Conservation (phyloP, 2,797 vertebrate genomes). For the Cichlasoma orientale region DNA sequence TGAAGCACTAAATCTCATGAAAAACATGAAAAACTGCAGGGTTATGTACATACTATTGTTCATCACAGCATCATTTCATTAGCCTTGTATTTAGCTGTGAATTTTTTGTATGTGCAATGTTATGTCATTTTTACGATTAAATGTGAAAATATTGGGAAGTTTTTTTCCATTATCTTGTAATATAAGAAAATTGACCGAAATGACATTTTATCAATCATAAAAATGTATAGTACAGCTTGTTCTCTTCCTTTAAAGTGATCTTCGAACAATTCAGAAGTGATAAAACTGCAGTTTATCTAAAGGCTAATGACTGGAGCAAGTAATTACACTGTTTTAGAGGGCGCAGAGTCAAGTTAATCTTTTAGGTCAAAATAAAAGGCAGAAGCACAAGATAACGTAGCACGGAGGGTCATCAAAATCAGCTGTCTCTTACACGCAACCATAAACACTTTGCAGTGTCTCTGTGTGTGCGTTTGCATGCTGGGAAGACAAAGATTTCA, state of each 20-base stretch:
- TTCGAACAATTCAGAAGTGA: background rate
- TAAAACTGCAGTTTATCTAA: background rate
- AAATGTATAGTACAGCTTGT: background rate
- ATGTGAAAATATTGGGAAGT: background rate
- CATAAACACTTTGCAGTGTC: constrained; percentile 13
- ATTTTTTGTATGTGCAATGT: background rate
- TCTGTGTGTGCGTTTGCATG: background rate
- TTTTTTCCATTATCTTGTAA: rapidly evolving
- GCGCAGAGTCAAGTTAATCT: constrained; percentile 4
- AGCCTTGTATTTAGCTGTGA: background rate
- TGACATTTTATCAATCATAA: background rate
- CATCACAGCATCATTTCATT: background rate
- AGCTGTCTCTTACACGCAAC: constrained; percentile 59
- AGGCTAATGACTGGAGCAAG: background rate
- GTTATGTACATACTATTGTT: rapidly evolving
- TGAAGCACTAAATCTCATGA: background rate
- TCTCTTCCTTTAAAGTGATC: background rate
- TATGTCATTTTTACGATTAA: background rate
- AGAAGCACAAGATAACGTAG: constrained; percentile 52
- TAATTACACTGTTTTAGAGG: background rate
- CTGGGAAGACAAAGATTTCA: background rate
- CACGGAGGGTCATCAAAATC: constrained; percentile 40
- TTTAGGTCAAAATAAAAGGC: constrained; percentile 39
- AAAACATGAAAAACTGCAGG: background rate
- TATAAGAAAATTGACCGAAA: background rate